A percentile compares a stretch with the other conserved stretches of the same genome.
phyloP scores from a whole-genome alignment of 1,140 invertebrate species.

The Cherax destructor region DNA sequence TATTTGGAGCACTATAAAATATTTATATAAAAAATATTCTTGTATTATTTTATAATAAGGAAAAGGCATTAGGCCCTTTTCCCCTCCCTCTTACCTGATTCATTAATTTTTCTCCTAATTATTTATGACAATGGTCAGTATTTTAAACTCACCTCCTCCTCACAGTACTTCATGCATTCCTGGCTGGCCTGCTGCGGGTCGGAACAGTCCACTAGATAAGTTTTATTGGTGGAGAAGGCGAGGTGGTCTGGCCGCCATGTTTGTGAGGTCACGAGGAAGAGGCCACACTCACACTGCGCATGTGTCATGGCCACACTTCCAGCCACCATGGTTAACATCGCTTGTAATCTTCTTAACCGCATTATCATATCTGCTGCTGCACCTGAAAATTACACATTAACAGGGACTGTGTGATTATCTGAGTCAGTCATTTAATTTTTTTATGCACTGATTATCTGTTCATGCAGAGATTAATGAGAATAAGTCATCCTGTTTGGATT shows the following conservation, averaged over 20 bases:
- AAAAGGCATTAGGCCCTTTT: no score
- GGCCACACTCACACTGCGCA: conserved; percentile 20
- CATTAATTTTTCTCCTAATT: no score
- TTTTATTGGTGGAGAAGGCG: background rate
- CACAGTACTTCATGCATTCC: conserved; percentile 13
- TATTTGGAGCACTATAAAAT: no score
- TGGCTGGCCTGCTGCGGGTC: background rate
- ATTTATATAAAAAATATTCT: no score
- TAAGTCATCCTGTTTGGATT: no score
- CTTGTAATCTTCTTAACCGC: conserved; percentile 6
- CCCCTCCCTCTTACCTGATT: no score
- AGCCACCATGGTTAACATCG: background rate
- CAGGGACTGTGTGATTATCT: background rate
- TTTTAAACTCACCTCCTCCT: conserved; percentile 14
- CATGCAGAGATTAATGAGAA: no score
- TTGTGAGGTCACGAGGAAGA: conserved; percentile 16
- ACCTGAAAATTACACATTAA: background rate
- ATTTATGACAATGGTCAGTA: no score
- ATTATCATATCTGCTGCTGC: background rate
- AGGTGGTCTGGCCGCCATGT: background rate
- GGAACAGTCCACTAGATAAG: background rate
- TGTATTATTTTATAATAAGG: no score
- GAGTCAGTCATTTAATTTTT: no score
- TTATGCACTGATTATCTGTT: no score
- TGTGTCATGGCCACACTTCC: background rate